These are phyloP conservation scores for Axis porcinus DNA, from an alignment of 2,113 vertebrate genomes.

Conservation along the genomic window DNA sequence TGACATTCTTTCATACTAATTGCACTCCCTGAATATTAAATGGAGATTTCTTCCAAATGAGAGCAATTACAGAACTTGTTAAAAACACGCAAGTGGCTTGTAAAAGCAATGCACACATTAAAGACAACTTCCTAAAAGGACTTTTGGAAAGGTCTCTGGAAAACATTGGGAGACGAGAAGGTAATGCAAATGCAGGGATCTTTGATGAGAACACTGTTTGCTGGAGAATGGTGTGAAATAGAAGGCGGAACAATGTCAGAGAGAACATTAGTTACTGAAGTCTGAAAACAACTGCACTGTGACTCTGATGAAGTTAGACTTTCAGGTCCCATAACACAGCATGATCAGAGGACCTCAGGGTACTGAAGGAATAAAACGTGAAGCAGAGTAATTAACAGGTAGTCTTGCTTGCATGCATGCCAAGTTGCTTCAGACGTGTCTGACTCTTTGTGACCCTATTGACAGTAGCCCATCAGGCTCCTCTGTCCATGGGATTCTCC, in stretches of 20 bases:
- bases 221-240: not conserved
- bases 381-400: not conserved
- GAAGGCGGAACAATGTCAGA: constrained; percentile 42
- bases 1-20: constrained; percentile 71
- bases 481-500: not conserved
- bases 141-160: constrained; percentile 45
- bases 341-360: not conserved
- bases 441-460: not conserved
- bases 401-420: not conserved
- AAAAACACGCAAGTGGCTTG: constrained; percentile 54
- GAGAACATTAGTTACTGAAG: not conserved
- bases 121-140: constrained; percentile 32
- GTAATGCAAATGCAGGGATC: constrained; percentile 29
- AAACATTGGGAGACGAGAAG: constrained; percentile 21
- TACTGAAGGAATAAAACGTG: not conserved
- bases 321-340: not conserved
- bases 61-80: constrained; percentile 55
- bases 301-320: not conserved
- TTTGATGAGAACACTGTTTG: not conserved
- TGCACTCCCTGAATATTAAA: constrained; percentile 69
- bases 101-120: constrained; percentile 55
- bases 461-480: not conserved
- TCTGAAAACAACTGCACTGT: not conserved
- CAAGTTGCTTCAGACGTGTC: not conserved
- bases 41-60: constrained; percentile 32